Evolutionary conservation across 2,113 vertebrate genomes (phyloP).

Genomic region (Porphyrio hochstetteri): DNA sequence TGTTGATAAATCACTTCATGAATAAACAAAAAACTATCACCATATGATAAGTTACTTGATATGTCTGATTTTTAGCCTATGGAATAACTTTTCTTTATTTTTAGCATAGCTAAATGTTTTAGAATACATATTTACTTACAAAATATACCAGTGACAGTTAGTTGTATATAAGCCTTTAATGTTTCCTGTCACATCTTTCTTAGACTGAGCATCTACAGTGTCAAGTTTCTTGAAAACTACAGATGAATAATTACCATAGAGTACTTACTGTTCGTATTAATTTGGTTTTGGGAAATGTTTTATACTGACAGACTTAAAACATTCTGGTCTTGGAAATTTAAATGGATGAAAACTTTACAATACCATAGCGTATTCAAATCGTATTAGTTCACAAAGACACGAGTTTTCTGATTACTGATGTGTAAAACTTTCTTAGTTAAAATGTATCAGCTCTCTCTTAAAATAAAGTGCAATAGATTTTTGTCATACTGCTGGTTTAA

Average conservation of each 20-base stretch:
- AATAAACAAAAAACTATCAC: neutral
- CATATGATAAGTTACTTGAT: neutral
- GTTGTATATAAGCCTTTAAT: neutral
- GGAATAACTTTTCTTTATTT: neutral
- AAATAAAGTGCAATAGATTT: neutral
- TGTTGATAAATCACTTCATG: neutral
- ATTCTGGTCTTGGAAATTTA: neutral
- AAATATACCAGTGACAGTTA: neutral
- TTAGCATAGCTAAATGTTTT: neutral
- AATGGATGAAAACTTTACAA: neutral
- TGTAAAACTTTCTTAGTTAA: neutral
- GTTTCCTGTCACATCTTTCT: neutral
- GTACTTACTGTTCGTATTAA: neutral
- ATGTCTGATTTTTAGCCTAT: neutral
- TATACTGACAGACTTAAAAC: neutral
- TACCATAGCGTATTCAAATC: neutral
- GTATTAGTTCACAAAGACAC: neutral
- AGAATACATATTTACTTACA: neutral
- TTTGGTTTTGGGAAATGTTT: neutral
- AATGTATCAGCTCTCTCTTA: neutral
- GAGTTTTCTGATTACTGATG: neutral
- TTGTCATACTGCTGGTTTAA: neutral
- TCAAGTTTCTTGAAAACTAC: neutral
- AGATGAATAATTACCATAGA: neutral
- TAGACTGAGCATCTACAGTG: neutral